Conservation (phyloP, 2,797 vertebrate species). For the Sciaenops ocellatus region DNA sequence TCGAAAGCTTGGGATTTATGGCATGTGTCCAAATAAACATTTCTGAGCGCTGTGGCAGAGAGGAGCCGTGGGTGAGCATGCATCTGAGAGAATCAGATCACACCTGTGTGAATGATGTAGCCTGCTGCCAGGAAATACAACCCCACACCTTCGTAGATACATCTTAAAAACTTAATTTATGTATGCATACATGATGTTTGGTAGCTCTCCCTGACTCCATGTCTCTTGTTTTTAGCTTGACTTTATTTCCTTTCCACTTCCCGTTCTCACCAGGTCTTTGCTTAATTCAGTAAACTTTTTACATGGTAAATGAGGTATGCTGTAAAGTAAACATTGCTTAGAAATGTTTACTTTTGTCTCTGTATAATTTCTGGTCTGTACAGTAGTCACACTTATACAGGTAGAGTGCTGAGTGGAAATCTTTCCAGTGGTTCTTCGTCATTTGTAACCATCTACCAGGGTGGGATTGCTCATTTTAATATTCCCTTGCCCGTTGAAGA, state of each 20-base stretch:
- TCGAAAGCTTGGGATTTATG: slow-evolving; percentile 82
- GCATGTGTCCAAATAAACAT: slow-evolving; percentile 92
- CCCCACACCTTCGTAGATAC: slow-evolving; percentile 52
- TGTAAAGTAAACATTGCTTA: slow-evolving; percentile 72
- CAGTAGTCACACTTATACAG: slow-evolving; percentile 76
- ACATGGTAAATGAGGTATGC: slow-evolving; percentile 76
- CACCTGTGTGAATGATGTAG: slow-evolving; percentile 56
- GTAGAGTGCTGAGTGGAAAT: slow-evolving; percentile 72
- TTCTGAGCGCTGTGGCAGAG: slow-evolving; percentile 73
- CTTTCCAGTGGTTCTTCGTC: slow-evolving; percentile 68
- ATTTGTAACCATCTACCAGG: slow-evolving; percentile 72
- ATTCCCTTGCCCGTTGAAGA: slow-evolving; percentile 49
- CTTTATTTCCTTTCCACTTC: slow-evolving; percentile 40
- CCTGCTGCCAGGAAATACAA: slow-evolving; percentile 37
- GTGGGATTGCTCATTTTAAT: slow-evolving; percentile 75
- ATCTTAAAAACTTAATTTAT: slow-evolving; percentile 40
- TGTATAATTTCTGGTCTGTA: slow-evolving; percentile 76
- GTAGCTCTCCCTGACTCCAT: slow-evolving; percentile 4
- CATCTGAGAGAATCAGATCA: slow-evolving; percentile 70
- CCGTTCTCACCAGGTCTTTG: slow-evolving; percentile 42
- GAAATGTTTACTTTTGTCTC: slow-evolving; percentile 77
- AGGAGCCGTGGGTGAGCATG: slow-evolving; percentile 73
- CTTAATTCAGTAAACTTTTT: slow-evolving; percentile 62
- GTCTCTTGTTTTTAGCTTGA: slow-evolving; percentile 20
- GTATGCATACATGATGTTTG: slow-evolving; percentile 30